Percentiles rank a stretch among this genome's conserved stretches.
Evolutionary conservation across 2,888 invertebrate genomes (phyloP).

Genomic region (Tetranychus truncatus): DNA sequence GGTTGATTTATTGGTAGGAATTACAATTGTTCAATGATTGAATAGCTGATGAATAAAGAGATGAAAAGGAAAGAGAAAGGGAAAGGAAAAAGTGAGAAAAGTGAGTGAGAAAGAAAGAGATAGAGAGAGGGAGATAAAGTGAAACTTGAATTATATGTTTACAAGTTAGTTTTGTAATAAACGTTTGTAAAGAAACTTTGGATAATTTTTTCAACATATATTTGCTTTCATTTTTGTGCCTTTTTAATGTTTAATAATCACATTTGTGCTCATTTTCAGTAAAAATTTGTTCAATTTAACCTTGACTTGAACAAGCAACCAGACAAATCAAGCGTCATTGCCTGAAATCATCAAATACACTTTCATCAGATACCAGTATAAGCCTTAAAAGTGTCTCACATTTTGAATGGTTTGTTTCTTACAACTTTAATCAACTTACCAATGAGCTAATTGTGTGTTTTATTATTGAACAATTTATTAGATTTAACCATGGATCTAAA

Average conservation of each 20-base stretch:
- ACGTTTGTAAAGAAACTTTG: background rate
- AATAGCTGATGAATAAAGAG: background rate
- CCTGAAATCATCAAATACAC: too few relatives aligned
- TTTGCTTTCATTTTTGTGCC: background rate
- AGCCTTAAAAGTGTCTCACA: too few relatives aligned
- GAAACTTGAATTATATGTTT: background rate
- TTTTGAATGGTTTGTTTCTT: background rate
- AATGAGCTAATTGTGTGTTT: background rate
- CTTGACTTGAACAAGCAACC: too few relatives aligned
- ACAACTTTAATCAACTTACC: background rate
- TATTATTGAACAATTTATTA: background rate
- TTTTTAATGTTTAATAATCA: too few relatives aligned
- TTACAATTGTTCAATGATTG: background rate
- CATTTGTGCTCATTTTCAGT: too few relatives aligned
- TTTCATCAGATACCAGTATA: too few relatives aligned
- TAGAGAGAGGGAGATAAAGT: background rate
- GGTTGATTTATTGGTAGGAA: background rate
- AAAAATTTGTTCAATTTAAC: too few relatives aligned
- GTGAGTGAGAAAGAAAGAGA: background rate
- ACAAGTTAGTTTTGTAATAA: background rate
- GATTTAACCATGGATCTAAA: background rate
- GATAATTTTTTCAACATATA: background rate
- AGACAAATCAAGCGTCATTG: too few relatives aligned
- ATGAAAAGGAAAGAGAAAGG: background rate
- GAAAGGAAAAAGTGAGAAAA: background rate